Percentiles rank a stretch among this genome's conserved stretches.
These are phyloP conservation scores for Plestiodon gilberti DNA, from an alignment of 2,113 vertebrate species.

Conservation along the genomic window DNA sequence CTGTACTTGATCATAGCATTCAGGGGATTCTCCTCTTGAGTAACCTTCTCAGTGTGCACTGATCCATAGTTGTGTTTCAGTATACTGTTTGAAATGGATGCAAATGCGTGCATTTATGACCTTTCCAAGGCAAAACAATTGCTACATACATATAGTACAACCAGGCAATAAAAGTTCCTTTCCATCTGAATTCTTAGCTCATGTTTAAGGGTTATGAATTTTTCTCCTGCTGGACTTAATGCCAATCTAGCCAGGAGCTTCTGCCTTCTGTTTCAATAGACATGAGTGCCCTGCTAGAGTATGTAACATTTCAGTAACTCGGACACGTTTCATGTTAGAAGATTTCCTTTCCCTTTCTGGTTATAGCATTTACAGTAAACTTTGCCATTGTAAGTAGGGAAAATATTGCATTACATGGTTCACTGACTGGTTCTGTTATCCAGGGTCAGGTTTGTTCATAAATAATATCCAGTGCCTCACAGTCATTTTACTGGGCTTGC, in stretches of 20 bases:
- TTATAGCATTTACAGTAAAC: not conserved
- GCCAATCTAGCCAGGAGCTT: not conserved
- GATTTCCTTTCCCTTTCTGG: not conserved
- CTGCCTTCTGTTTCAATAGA: not conserved
- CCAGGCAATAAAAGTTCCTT: not conserved
- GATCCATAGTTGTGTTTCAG: not conserved
- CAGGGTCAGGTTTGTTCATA: not conserved
- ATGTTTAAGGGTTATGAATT: not conserved
- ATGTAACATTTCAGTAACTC: not conserved
- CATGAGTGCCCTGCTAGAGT: not conserved
- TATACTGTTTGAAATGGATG: not conserved
- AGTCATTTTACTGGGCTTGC: not conserved
- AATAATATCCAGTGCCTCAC: conserved; percentile 6
- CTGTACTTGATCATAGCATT: not conserved
- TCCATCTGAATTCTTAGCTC: not conserved
- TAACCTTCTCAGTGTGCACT: not conserved
- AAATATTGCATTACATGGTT: conserved; percentile 6
- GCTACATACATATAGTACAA: not conserved
- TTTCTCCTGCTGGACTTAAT: not conserved
- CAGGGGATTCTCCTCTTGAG: not conserved
- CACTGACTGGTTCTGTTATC: not conserved
- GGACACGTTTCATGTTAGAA: not conserved
- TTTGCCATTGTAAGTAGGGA: not conserved
- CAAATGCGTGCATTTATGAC: not conserved
- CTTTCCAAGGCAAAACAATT: conserved; percentile 2